Evolutionary conservation across 1,140 invertebrate species (phyloP), one percentile per base, ranked within the genome.

Genomic region (Psilanteris sp.): DNA sequence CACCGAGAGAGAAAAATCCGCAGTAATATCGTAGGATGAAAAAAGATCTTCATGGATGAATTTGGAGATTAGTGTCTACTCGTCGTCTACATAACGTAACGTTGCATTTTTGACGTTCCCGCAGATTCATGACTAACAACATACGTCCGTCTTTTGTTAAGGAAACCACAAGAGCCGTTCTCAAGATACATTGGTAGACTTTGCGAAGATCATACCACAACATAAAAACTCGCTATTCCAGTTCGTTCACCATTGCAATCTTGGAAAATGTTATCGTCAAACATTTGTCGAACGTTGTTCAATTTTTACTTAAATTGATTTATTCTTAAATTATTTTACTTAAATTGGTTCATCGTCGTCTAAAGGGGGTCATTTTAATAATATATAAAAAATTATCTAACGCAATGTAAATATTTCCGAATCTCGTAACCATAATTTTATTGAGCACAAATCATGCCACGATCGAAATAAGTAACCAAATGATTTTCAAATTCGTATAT

Each of bases 21-120:
- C 36, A 57, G 70, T 71, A 79, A 77, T 79, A 79, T 74, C 37
- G 70, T 46, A 34, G 64, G 64, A 70, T 79, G 44, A 76, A 79
- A 67, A 67, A 79, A 79, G 59, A 77, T 77, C 34, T 26, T 18
- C 0, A 27, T 37, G 55, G 62, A 79, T 79, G 59, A 79, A 74
- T 78, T 73, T 55, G 46, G 46, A 74, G 77, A 77, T 79, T 74
- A 77, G 59, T 59, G 66, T 76, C 59, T 43, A 44, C 72, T 73
- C 50, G 50, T 72, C 16, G 31, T 68, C 64, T 43, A 70, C 68
- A 66, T 62, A 64, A 70, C 31, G 36, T 57, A 62, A 75, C 54
- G 61, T 68, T 68, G 46, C 71, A 64, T 74, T 74, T 52, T 59
- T 44, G 10, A 22, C 50, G 41, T 55, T 39, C 10, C 26, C 31